phyloP scores from a whole-genome alignment of 2,888 invertebrate genomes.

The Psococerastis gibbosa region DNA sequence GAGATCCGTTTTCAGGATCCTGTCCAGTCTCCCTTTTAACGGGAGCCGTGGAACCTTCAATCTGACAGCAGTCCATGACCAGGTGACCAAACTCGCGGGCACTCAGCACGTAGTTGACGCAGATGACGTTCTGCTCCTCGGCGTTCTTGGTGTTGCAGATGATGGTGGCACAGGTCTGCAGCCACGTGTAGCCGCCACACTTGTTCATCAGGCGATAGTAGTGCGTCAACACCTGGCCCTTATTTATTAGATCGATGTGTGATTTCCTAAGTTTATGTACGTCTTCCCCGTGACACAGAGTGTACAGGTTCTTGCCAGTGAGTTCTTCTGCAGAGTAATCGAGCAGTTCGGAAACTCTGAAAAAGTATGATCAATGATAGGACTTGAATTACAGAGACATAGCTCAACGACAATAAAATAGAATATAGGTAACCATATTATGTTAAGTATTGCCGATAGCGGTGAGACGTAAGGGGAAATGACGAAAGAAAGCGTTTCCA shows the following conservation, averaged over 20 bases:
- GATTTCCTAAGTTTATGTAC: conserved; percentile 83
- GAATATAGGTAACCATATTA: too few species aligned
- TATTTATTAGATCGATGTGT: conserved; percentile 85
- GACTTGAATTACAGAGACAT: too few species aligned
- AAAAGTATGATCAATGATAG: conserved; percentile 17
- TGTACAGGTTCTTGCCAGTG: conserved; percentile 82
- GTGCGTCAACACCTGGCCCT: conserved; percentile 90
- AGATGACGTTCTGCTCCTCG: conserved; percentile 93
- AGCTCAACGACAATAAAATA: too few species aligned
- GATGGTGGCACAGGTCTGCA: conserved; percentile 92
- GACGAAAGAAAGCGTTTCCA: too few species aligned
- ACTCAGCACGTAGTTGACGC: conserved; percentile 85
- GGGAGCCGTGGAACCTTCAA: conserved; percentile 55
- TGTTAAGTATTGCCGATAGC: too few species aligned
- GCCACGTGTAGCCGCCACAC: conserved; percentile 88
- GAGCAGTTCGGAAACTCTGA: conserved; percentile 75
- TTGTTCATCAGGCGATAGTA: conserved; percentile 95
- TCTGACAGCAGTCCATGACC: conserved; percentile 85
- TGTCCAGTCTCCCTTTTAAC: conserved; percentile 64
- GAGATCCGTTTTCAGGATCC: conserved; percentile 76
- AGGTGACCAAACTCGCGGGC: conserved; percentile 76
- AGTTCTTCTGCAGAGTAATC: conserved; percentile 88
- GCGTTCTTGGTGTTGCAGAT: conserved; percentile 90
- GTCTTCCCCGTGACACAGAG: conserved; percentile 90
- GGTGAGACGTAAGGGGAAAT: too few species aligned